Evolutionary conservation across 2,888 invertebrate genomes (phyloP).

Genomic region (Synergus umbraculus): DNA sequence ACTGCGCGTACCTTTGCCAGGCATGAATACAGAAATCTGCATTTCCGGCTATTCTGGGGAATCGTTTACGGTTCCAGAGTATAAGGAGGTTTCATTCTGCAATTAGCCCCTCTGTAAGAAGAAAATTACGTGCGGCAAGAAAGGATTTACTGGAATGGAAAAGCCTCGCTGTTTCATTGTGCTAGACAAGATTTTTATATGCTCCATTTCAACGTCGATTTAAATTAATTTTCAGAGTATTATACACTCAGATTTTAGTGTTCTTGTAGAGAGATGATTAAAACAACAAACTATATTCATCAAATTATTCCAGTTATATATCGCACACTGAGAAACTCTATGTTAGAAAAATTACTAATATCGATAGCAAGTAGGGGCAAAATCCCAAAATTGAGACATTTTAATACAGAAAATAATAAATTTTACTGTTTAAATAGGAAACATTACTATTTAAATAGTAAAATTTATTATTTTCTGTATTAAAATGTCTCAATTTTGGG

Average conservation of each 20-base stretch:
- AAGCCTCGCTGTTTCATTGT: background rate
- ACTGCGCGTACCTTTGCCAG: conserved; percentile 16
- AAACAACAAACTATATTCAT: too few relatives aligned
- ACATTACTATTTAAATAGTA: too few relatives aligned
- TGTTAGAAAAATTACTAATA: too few relatives aligned
- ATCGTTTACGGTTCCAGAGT: conserved; percentile 33
- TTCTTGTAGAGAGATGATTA: too few relatives aligned
- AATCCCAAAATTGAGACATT: too few relatives aligned
- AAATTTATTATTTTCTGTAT: too few relatives aligned
- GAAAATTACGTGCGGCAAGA: conserved; percentile 20
- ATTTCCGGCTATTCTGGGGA: conserved; percentile 28
- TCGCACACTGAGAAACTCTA: too few relatives aligned
- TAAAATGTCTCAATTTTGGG: too few relatives aligned
- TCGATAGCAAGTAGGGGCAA: too few relatives aligned
- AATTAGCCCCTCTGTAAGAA: conserved; percentile 22
- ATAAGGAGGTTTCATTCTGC: conserved; percentile 30
- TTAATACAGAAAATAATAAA: too few relatives aligned
- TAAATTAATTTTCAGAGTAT: conserved; percentile 8
- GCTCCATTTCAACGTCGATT: conserved; percentile 19
- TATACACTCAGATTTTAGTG: background rate
- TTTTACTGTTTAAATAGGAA: too few relatives aligned
- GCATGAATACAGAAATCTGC: conserved; percentile 33
- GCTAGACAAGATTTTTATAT: background rate
- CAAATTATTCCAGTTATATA: too few relatives aligned
- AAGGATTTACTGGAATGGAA: conserved; percentile 35